Evolutionary conservation across 2,888 invertebrate genomes (phyloP), one percentile per base, ranked within the genome.

Genomic region (Drosophila demipolita): DNA sequence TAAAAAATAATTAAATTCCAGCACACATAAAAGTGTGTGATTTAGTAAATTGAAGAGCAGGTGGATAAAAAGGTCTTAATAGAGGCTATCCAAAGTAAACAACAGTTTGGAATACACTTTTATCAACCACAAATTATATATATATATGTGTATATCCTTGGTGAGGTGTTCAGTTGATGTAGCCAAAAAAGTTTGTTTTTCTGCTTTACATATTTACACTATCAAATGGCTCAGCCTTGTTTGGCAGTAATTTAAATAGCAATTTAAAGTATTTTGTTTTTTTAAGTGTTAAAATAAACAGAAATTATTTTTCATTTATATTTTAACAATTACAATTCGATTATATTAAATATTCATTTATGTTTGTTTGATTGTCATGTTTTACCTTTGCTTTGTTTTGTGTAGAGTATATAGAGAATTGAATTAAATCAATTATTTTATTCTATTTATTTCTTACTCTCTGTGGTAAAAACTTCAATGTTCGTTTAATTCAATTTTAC

Each of bases 251-350:
- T 55, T 17, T 36, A 48, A 71, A 55, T 20, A 12, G 45, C 23
- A 57, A 57, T 20, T 45, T 6, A 20, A 20, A 36, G 26, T 23
- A 23, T 26, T 35, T 36, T 32, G 11, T 8, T 8, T 45, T 15
- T 23, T 7, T 12, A 12, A 49, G 26, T 23, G 42, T 23, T 50
- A 15, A 42, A 32, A 32, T 57, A 58, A 20, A 36, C 40, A 33
- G 29, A 73, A 59, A 42, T 68, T 64, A 68, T 60, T 74, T 38
- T 4, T 29, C 57, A 59, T 63, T 58, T n/a, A 54, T 38, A 26
- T 66, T 12, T 48, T 36, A 38, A 20, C 15, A 23, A 7, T 12
- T 48, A 32, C 26, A 55, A 40, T 65, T 53, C 26, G n/a, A 40
- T 52, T 52, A 11, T 33, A 3, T 35, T n/a, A 35, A 11, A 26